Evolutionary conservation across 1,140 invertebrate species (phyloP).

Genomic region (Drosophila sp.): DNA sequence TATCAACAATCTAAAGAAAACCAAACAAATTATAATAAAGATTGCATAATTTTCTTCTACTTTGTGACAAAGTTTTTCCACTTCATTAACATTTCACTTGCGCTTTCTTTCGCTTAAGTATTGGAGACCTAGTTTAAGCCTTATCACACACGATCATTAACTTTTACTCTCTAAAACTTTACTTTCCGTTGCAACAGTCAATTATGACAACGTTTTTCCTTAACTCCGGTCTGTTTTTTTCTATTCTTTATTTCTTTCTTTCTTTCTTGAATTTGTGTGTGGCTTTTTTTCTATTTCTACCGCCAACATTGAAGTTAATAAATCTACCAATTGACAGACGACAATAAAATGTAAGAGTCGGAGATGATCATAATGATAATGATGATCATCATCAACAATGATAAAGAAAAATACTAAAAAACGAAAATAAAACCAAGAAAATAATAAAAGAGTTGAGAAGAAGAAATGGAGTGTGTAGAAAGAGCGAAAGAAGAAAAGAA

Average conservation of each 20-base stretch:
- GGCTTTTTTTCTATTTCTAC: background rate
- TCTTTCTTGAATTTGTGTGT: background rate
- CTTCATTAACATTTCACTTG: constrained; percentile 8
- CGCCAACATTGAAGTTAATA: constrained; percentile 39
- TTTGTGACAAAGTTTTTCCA: constrained; percentile 3
- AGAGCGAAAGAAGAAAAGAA: constrained; percentile 54
- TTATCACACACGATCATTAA: constrained; percentile 24
- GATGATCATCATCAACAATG: background rate
- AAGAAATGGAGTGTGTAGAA: constrained; percentile 34
- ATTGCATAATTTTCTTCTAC: constrained; percentile 3
- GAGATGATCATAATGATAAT: constrained; percentile 3
- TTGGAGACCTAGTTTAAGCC: constrained; percentile 3
- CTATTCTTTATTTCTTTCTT: background rate
- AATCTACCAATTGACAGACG: constrained; percentile 54
- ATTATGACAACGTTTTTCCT: constrained; percentile 48
- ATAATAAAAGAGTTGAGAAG: constrained; percentile 26
- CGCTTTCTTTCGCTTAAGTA: constrained; percentile 8
- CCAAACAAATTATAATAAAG: too few relatives aligned
- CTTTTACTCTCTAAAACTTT: constrained; percentile 44
- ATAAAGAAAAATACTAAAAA: constrained; percentile 18
- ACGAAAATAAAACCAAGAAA: constrained; percentile 12
- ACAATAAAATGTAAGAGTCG: constrained; percentile 20
- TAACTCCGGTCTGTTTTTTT: constrained; percentile 10
- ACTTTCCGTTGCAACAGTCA: constrained; percentile 49
- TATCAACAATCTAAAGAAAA: too few relatives aligned